A percentile compares a stretch with the other conserved stretches of the same genome.
phyloP scores from a whole-genome alignment of 2,797 vertebrate genomes.

The Mareca strepera region DNA sequence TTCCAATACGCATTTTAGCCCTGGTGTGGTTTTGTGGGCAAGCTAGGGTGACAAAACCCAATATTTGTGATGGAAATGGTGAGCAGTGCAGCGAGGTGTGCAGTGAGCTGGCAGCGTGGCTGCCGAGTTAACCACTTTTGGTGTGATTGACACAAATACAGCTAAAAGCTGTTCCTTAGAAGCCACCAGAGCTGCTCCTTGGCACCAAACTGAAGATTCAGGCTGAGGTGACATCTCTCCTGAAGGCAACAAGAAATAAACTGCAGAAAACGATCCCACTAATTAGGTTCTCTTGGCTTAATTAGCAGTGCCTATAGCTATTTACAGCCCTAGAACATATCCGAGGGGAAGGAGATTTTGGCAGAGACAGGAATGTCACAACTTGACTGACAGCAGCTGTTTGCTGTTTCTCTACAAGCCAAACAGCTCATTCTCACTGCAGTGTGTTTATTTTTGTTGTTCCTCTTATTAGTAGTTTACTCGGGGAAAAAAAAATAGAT shows the following conservation, averaged over 20 bases:
- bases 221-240: background rate
- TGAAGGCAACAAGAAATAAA: conserved; percentile 14
- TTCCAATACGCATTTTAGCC: background rate
- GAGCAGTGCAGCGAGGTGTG: rapidly evolving
- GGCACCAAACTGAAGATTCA: background rate
- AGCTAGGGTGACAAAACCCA: background rate
- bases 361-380: conserved; percentile 5
- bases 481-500: background rate
- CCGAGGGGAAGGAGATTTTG: conserved; percentile 32
- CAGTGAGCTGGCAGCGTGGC: rapidly evolving
- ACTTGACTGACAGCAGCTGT: conserved; percentile 22
- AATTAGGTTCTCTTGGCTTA: conserved; percentile 59
- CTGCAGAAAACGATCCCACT: conserved; percentile 40
- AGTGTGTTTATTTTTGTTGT: background rate
- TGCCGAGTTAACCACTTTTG: rapidly evolving
- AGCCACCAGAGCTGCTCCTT: rapidly evolving
- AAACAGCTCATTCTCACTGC: background rate
- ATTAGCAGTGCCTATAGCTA: conserved; percentile 52
- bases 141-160: background rate
- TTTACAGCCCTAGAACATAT: conserved; percentile 27
- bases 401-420: background rate
- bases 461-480: background rate
- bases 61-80: background rate
- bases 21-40: rapidly evolving
- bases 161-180: background rate